Evolutionary conservation across 2,113 vertebrate species (phyloP), one percentile per base, ranked within the genome.

Genomic region (Hippocampus comes): DNA sequence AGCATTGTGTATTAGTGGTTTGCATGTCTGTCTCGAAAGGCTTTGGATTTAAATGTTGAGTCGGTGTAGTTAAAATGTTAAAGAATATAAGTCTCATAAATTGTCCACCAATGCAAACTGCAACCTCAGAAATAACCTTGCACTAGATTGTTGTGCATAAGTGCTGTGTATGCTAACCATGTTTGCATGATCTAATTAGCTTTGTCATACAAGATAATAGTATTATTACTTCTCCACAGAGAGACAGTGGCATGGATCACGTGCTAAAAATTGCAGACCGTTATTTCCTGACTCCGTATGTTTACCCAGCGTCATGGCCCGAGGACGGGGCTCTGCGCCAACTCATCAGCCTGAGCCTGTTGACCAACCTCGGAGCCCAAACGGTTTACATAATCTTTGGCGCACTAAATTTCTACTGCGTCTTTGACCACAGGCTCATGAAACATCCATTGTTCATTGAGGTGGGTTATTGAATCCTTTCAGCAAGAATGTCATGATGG

Each of bases 381-480:
- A 11, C 91, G 12, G 79, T 98, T 67, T 99, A 98, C 87, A 88
- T 98, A 49, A 63, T 92, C 67, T 94, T 96, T 11, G 95, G 91
- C 42, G 88, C 86, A 27, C 73, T 99, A 42, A 96, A 84, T 89
- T 99, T 96, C 85, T 94, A 90, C 81, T 93, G 89, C 23, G 81
- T 99, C 78, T 99, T 93, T 71, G 95, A 98, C 87, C 96, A 95
- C 20, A 83, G 86, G 1, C 91, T 97, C 67, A 95, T 91, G 94
- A 94, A 94, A 8, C 96, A 98, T 61, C 95, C 95, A 7, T 95
- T 94, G 34, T 99, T 97, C 84, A 83, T 97, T 63, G 88, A 95
- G 94, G 97, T 99, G 82, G 38, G 43, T 23, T 51, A 25, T 51
- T 15, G 23, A 42, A 43, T 7, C n/a, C 17, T 20, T 63, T 30